A percentile compares a stretch with the other conserved stretches of the same genome.
These are phyloP conservation scores for Syrista parreyssii DNA, from an alignment of 2,888 invertebrate species.

Conservation along the genomic window DNA sequence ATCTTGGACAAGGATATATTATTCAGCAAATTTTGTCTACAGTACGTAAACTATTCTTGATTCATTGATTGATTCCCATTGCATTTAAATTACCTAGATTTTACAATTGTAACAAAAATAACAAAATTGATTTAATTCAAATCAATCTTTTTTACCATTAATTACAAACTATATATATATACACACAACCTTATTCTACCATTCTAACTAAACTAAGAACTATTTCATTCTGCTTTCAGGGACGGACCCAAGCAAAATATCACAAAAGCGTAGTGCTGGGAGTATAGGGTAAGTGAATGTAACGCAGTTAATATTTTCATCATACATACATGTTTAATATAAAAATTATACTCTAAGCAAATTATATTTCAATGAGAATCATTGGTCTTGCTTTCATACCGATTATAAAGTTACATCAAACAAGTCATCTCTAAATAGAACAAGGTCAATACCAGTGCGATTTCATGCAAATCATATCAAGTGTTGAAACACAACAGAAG, in stretches of 20 bases:
- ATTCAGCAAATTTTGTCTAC: conserved; percentile 2
- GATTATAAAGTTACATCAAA: not conserved
- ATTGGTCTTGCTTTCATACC: not conserved
- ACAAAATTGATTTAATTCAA: not conserved
- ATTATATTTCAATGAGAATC: not conserved
- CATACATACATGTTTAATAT: not conserved
- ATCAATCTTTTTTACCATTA: not conserved
- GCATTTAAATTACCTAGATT: not conserved
- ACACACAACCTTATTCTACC: not conserved
- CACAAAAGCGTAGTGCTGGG: conserved; percentile 83
- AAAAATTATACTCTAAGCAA: not conserved
- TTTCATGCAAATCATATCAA: not conserved
- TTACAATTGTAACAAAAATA: not conserved
- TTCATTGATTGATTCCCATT: conserved; percentile 9
- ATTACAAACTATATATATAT: too few species aligned
- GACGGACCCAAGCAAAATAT: conserved; percentile 83
- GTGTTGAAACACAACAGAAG: not conserved
- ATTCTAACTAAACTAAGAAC: not conserved
- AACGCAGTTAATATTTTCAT: not conserved
- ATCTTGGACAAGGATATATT: not conserved
- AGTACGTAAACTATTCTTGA: not conserved
- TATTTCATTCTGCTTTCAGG: conserved; percentile 68
- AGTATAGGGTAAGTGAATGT: conserved; percentile 79
- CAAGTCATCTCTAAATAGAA: not conserved
- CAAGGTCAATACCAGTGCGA: not conserved